Evolutionary conservation across 2,888 invertebrate species (phyloP), one percentile per base, ranked within the genome.

Genomic region (Platycheirus albimanus): DNA sequence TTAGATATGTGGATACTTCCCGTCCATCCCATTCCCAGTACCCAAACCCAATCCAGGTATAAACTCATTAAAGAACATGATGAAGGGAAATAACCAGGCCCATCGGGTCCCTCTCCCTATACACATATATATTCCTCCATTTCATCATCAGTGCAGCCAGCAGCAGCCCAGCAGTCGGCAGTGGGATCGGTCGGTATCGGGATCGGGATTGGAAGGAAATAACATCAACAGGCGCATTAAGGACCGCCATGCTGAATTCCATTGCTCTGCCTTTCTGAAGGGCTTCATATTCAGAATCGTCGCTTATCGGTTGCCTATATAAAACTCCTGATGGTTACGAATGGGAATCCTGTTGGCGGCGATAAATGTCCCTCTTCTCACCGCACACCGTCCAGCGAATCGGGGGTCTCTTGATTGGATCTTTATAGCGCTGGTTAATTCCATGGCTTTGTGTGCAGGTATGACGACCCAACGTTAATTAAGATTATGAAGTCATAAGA

Each of bases 401-500:
- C 64, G 72, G 78, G 64, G 69, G 56, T n/a, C n/a, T 38, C 84
- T 70, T 84, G 84, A 84, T 84, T 84, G 79, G 84, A 84, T 84
- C 84, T 84, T 75, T 84, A 84, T 70, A 84, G 72, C 49, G 71
- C 69, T 76, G 81, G 81, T 67, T 81, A 81, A 76, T 81, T 70
- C 79, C 70, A 79, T 54, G 64, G 66, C 45, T 52, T 67, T 76
- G 79, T 79, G 75, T 45, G 61, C 45, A 61, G 45, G 70, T 70
- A 77, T 85, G 77, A 70, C 66, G 84, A 63, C 33, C 76, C 71
- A 67, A 75, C 75, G 90, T 90, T 90, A 90, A 90, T 90, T 90
- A 90, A 90, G 90, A 90, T 90, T 90, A 90, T 90, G 90, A 90
- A 90, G 90, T 90, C 90, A 90, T 90, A 90, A 90, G 90, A 89